Evolutionary conservation across 2,888 invertebrate genomes (phyloP), one percentile per base, ranked within the genome.

Genomic region (Phanerotoma sp.): DNA sequence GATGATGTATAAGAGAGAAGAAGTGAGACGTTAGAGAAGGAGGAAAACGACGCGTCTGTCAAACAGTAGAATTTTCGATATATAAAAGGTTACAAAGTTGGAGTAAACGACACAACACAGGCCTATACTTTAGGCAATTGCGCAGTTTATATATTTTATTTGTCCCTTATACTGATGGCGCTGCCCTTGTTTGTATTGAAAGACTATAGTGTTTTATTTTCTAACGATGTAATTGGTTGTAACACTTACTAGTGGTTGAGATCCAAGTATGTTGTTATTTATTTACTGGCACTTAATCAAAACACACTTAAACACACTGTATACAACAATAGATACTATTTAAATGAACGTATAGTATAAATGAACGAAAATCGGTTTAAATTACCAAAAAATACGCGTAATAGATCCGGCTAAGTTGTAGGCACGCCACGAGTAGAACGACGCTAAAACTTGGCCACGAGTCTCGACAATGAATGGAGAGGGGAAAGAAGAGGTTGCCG

Each of bases 361-460:
- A 38, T n/a, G 6, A 33, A 42, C 13, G 20, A 30, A 15, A 33
- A 42, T 28, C 15, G 9, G 15, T 22, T n/a, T 33, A 33, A 33
- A 33, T 7, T 1, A 18, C 18, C 60, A 62, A 65, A 63, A 70
- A 69, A 64, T 62, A 62, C 63, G 67, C 66, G 70, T 65, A 66
- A 71, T 66, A 70, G 68, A 71, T 68, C 65, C 67, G 65, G 65
- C 65, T 65, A 67, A 70, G 68, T 71, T 68, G 69, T 68, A 69
- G 70, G 66, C 65, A 70, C 68, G 69, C 68, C 66, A 67, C 69
- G 67, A 67, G 67, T 67, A 66, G 65, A 64, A 64, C 68, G 69
- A 72, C 67, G 73, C 68, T 71, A 66, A 72, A 73, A 72, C 69
- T 73, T 72, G 62, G 65, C 70, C 71, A 69, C 72, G 71, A 72